These are phyloP conservation scores for Rhinatrema bivittatum DNA, from an alignment of 2,797 vertebrate genomes.

Conservation along the genomic window DNA sequence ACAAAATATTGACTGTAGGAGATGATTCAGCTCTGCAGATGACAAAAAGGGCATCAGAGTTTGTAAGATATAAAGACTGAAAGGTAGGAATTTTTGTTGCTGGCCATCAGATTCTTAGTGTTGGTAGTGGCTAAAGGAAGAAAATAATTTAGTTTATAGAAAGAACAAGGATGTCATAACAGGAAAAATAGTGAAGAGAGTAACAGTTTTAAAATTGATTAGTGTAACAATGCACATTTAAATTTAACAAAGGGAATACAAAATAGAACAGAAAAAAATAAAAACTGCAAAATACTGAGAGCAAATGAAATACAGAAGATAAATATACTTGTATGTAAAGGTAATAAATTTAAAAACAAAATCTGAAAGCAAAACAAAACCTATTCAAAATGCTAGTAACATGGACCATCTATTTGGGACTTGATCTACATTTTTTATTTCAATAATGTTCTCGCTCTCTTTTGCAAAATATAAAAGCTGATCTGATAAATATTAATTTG, in stretches of 20 bases:
- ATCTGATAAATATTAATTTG: constrained; percentile 99
- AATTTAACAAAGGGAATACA: constrained; percentile 66
- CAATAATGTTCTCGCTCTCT: constrained; percentile 84
- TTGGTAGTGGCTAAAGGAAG: constrained; percentile 57
- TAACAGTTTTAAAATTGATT: constrained; percentile 50
- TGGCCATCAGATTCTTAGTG: constrained; percentile 47
- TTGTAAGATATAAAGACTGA: constrained; percentile 49
- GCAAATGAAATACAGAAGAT: constrained; percentile 34
- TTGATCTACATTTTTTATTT: constrained; percentile 84
- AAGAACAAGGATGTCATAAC: constrained; percentile 71
- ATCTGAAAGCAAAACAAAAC: constrained; percentile 63
- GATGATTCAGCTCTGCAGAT: constrained; percentile 12
- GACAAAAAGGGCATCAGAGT: constrained; percentile 24
- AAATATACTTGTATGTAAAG: constrained; percentile 63
- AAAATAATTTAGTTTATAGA: constrained; percentile 73
- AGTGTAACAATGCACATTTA: constrained; percentile 71
- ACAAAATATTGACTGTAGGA: constrained; percentile 32
- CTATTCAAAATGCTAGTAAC: constrained; percentile 68
- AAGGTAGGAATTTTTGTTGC: constrained; percentile 47
- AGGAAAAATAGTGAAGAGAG: constrained; percentile 72
- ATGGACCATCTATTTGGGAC: constrained; percentile 75
- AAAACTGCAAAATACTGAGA: too few species aligned
- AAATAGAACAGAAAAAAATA: constrained; percentile 46
- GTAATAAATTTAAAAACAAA: constrained; percentile 72
- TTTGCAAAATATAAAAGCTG: constrained; percentile 99